Evolutionary conservation across 1,140 invertebrate species (phyloP), one percentile per base, ranked within the genome.

Genomic region (Zaprionus ghesquierei): DNA sequence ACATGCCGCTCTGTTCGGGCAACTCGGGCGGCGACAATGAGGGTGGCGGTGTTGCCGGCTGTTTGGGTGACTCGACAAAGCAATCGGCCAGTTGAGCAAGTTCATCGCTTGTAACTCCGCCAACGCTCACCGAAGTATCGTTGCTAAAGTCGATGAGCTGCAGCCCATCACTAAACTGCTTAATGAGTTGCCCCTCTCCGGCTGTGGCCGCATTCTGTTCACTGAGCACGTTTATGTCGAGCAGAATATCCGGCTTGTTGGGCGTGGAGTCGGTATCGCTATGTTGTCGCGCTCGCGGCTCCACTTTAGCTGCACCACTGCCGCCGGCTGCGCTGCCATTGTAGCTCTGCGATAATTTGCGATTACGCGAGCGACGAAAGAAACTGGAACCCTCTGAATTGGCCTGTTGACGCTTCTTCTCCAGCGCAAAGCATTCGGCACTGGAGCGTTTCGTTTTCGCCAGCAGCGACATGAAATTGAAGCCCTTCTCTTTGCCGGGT

Each of bases 291-390:
- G 77, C 66, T 53, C 80, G 78, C 60, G 71, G 59, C 63, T 91
- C 90, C 68, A 73, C 54, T 66, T 86, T 91, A 55, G 77, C 79
- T 73, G 81, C 78, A 63, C n/a, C n/a, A n/a, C 75, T 85, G 65
- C 79, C 75, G 49, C 29, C 50, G 29, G 56, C 60, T 27, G 23
- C 27, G n/a, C 55, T 66, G 6, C 90, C 90, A 71, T 92, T 92
- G 68, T 92, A 92, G 70, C 91, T 92, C 31, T 89, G 90, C 13
- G 90, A 92, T 5, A 92, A 63, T 56, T 92, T 92, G 41, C 90
- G 80, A 64, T 91, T 92, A 13, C 89, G 79, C 5, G 89, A 65
- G 9, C 90, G 75, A 29, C 86, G 66, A 56, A 92, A 92, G 18
- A 92, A 79, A 72, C 78, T 77, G 56, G 89, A 87, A 2, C 80